A percentile compares a stretch with the other conserved stretches of the same genome.
Evolutionary conservation across 2,888 invertebrate species (phyloP).

Genomic region (Deilephila porcellus): DNA sequence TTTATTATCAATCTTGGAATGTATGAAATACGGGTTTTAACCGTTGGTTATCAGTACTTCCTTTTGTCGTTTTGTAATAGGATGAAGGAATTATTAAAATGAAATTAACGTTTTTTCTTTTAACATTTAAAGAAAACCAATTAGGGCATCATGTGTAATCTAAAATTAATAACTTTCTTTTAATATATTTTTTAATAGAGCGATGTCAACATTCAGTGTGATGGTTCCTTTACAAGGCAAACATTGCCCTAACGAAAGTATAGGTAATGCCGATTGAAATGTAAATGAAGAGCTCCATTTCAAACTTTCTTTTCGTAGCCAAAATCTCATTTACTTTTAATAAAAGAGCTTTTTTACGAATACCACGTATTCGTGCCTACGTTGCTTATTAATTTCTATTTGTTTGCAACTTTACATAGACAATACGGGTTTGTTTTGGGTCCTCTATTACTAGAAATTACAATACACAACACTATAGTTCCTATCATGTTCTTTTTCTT

Average conservation of each 20-base stretch:
- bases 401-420: conserved; percentile 4
- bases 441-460: too few relatives aligned
- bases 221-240: conserved; percentile 32
- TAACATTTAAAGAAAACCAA: too few relatives aligned
- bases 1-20: too few relatives aligned
- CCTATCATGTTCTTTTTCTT: too few relatives aligned
- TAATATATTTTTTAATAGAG: not conserved
- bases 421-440: not conserved
- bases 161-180: not conserved
- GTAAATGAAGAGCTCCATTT: conserved; percentile 75
- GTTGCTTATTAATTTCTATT: conserved; percentile 45
- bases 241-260: conserved; percentile 55
- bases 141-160: too few relatives aligned
- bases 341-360: conserved; percentile 54
- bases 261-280: conserved; percentile 79
- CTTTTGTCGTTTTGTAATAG: too few relatives aligned
- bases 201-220: conserved; percentile 1
- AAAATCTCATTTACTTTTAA: conserved; percentile 63
- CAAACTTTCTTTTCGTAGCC: conserved; percentile 58
- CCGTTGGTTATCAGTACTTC: too few relatives aligned
- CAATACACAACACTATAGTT: too few relatives aligned
- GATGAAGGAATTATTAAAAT: too few relatives aligned
- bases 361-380: conserved; percentile 42
- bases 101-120: too few relatives aligned
- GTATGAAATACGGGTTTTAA: too few relatives aligned